A percentile compares a stretch with the other conserved stretches of the same genome.
These are phyloP conservation scores for Cladorhizidae sp. DNA, from an alignment of 37 sponge, comb jelly and placozoan species.

Conservation along the genomic window DNA sequence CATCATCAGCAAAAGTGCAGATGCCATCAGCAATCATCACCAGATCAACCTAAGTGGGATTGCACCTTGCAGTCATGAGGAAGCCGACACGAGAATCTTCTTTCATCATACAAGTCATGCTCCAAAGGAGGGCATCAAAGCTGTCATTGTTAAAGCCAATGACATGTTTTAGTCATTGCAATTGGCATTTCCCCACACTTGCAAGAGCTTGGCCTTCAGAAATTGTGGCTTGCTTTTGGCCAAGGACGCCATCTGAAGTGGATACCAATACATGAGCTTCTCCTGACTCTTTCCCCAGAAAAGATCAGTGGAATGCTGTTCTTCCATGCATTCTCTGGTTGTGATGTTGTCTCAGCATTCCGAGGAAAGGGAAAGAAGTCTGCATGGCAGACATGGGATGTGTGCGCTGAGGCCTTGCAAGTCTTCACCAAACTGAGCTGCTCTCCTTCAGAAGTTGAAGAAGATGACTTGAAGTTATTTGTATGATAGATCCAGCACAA, in stretches of 20 bases:
- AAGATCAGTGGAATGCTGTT: constrained; percentile 12
- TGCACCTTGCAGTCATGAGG: not conserved
- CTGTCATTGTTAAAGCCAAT: not conserved
- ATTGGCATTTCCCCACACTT: not conserved
- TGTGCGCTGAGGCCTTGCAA: not conserved
- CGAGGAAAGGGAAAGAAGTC: constrained; percentile 42
- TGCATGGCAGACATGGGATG: constrained; percentile 25
- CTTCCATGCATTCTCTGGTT: constrained; percentile 44
- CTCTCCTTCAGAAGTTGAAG: not conserved
- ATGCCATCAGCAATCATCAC: not conserved
- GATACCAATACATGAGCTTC: not conserved
- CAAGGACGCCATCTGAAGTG: not conserved
- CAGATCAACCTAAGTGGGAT: not conserved
- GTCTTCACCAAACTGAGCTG: not conserved
- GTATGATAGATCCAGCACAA: not conserved
- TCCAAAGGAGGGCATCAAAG: not conserved
- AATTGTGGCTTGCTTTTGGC: not conserved
- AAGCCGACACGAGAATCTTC: not conserved
- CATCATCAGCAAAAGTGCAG: not conserved
- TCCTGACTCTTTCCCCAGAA: not conserved
- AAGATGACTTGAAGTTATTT: not conserved
- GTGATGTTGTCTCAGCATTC: constrained; percentile 37
- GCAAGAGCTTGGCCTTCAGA: not conserved
- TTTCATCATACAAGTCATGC: not conserved
- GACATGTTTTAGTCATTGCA: not conserved